phyloP scores from a whole-genome alignment of 2,797 vertebrate genomes.

The Pagetopsis macropterus region DNA sequence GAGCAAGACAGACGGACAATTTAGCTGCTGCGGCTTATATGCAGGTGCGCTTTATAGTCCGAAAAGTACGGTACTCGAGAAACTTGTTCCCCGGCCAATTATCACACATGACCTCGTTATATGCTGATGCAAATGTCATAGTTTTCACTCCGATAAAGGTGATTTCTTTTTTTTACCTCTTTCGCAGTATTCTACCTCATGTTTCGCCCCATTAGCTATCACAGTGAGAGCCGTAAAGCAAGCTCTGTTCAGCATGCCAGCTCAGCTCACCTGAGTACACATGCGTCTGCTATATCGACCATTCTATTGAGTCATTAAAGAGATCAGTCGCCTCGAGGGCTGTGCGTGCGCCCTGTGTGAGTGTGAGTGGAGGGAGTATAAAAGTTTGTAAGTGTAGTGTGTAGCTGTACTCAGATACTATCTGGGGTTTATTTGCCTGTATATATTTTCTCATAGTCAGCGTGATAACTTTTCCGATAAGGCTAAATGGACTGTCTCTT shows the following conservation, averaged over 20 bases:
- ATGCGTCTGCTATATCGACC: constrained; percentile 69
- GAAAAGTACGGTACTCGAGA: background rate
- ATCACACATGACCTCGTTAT: constrained; percentile 12
- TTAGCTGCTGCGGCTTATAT: too few species aligned
- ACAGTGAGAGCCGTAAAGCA: constrained; percentile 59
- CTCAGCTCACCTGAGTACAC: constrained; percentile 73
- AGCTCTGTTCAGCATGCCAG: constrained; percentile 57
- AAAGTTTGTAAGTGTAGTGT: constrained; percentile 57
- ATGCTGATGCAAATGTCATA: constrained; percentile 25
- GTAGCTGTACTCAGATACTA: constrained; percentile 58
- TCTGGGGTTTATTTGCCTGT: constrained; percentile 69
- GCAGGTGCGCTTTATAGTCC: too few species aligned
- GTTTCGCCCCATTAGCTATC: constrained; percentile 64
- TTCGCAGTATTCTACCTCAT: constrained; percentile 45
- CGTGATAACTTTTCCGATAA: constrained; percentile 60
- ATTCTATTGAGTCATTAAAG: constrained; percentile 71
- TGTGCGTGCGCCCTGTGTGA: constrained; percentile 13
- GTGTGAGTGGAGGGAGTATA: constrained; percentile 28
- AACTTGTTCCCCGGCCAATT: background rate
- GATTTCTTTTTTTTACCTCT: constrained; percentile 19
- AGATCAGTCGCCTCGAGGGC: constrained; percentile 49
- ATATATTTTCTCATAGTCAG: constrained; percentile 76
- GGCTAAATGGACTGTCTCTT: constrained; percentile 65
- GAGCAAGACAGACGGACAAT: too few species aligned
- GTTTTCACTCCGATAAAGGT: constrained; percentile 27